A percentile compares a stretch with the other conserved stretches of the same genome.
Conservation (phyloP, 2,888 invertebrate species). For the Lithophane socia region DNA sequence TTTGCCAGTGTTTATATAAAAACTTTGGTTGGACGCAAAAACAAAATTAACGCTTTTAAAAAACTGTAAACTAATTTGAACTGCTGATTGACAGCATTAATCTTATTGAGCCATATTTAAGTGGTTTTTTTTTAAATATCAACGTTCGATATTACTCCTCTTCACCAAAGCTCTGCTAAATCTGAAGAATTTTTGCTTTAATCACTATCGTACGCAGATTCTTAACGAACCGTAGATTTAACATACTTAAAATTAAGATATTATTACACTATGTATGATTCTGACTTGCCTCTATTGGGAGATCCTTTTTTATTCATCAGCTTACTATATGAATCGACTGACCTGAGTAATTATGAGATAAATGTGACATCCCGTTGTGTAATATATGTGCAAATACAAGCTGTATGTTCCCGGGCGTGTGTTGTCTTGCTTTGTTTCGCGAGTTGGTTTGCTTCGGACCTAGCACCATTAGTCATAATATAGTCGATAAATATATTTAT, state of each 20-base stretch:
- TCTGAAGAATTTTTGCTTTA: neutral
- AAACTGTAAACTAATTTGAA: neutral
- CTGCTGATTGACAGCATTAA: neutral
- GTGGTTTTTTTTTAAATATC: too few relatives aligned
- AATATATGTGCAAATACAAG: conserved; percentile 18
- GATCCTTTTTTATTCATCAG: neutral
- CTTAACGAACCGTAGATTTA: neutral
- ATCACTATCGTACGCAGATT: neutral
- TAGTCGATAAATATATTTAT: conserved; percentile 77
- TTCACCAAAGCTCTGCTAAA: neutral
- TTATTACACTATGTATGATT: neutral
- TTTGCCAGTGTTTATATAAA: conserved; percentile 19
- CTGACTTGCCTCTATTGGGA: neutral
- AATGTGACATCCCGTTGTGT: neutral
- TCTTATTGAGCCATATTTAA: neutral
- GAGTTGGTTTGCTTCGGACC: conserved; percentile 73
- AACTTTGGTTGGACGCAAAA: neutral
- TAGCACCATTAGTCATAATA: conserved; percentile 81
- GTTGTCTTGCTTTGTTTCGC: conserved; percentile 67
- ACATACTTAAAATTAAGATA: neutral
- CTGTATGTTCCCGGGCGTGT: conserved; percentile 48
- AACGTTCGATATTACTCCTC: neutral
- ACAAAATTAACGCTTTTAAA: conserved; percentile 8
- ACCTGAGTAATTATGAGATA: neutral
- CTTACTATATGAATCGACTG: neutral